phyloP scores from a whole-genome alignment of 2,113 vertebrate species.

The Calidris pugnax region DNA sequence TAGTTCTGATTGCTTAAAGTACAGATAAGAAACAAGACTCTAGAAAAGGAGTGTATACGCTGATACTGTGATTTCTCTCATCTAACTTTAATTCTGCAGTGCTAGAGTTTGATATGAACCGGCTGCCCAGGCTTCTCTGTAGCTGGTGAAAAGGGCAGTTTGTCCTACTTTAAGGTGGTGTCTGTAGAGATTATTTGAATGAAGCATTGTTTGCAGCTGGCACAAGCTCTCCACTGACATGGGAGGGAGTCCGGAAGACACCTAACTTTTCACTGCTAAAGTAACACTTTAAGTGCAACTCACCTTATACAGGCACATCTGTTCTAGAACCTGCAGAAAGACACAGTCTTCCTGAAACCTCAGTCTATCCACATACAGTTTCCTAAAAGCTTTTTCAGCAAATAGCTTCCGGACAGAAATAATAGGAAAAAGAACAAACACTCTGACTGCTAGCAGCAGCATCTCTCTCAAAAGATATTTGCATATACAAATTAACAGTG shows the following conservation, averaged over 20 bases:
- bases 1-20: neutral
- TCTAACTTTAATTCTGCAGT: neutral
- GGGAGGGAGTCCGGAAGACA: neutral
- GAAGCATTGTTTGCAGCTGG: neutral
- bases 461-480: neutral
- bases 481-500: neutral
- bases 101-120: neutral
- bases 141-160: neutral
- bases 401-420: neutral
- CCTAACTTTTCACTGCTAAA: neutral
- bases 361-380: neutral
- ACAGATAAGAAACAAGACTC: neutral
- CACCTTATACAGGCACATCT: neutral
- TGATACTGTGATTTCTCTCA: neutral
- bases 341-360: neutral
- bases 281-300: neutral
- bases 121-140: neutral
- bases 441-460: neutral
- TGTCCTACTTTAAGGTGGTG: neutral
- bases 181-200: neutral
- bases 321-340: neutral
- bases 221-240: neutral
- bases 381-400: neutral
- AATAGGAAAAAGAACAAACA: neutral
- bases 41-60: neutral